Evolutionary conservation across 2,113 vertebrate species (phyloP).

Genomic region (Pipa parva): DNA sequence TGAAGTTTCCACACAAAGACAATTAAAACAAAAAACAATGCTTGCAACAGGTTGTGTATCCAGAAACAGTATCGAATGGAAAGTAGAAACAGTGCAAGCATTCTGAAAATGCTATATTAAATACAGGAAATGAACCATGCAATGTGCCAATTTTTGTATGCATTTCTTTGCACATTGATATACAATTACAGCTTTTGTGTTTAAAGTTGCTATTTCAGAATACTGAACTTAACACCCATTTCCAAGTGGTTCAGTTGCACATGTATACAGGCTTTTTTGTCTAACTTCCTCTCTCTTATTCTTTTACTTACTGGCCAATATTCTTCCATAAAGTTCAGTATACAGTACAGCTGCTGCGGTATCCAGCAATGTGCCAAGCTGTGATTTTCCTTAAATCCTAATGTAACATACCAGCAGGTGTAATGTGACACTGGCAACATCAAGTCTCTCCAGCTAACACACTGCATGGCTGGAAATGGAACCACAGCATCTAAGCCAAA

Average conservation of each 20-base stretch:
- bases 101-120: too few species aligned
- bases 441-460: slow-evolving; percentile 34
- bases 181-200: too few species aligned
- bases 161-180: too few species aligned
- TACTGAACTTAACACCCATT: background rate
- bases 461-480: slow-evolving; percentile 36
- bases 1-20: too few species aligned
- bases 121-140: too few species aligned
- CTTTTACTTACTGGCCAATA: slow-evolving; percentile 22
- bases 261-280: too few species aligned
- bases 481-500: slow-evolving; percentile 18
- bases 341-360: slow-evolving; percentile 32
- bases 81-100: too few species aligned
- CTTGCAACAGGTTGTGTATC: too few species aligned
- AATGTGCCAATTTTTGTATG: too few species aligned
- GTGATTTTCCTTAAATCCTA: slow-evolving; percentile 31
- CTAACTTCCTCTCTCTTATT: slow-evolving; percentile 2
- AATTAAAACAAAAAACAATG: too few species aligned
- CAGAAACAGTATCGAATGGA: too few species aligned
- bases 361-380: slow-evolving; percentile 30
- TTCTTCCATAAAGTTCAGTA: background rate
- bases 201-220: too few species aligned
- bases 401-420: slow-evolving; percentile 30
- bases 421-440: slow-evolving; percentile 31
- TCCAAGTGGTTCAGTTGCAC: background rate